These are phyloP conservation scores for Rousettus madagascariensis DNA, from an alignment of 2,797 vertebrate species.

Conservation along the genomic window DNA sequence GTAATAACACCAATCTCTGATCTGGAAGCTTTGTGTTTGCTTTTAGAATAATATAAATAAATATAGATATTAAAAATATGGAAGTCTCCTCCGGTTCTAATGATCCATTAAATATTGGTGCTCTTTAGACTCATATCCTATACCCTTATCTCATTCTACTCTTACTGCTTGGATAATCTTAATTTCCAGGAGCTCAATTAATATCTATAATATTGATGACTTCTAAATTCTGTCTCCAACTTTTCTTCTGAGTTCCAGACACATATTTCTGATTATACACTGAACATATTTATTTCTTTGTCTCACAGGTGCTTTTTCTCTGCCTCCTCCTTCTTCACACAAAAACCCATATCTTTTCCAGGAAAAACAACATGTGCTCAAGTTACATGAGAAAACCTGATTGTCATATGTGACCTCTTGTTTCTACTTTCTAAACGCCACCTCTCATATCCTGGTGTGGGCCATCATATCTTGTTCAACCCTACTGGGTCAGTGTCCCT, in stretches of 20 bases:
- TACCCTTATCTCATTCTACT: not conserved
- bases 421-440: not conserved
- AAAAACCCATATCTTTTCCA: not conserved
- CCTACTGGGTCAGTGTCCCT: too few species aligned
- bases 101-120: not conserved
- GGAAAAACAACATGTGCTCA: not conserved
- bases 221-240: not conserved
- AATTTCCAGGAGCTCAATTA: not conserved
- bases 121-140: not conserved
- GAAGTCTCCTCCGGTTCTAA: not conserved
- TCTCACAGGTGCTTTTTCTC: not conserved
- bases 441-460: too few species aligned
- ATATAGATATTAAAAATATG: not conserved
- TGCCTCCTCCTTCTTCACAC: not conserved
- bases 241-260: not conserved
- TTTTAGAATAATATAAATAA: not conserved
- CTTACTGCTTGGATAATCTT: not conserved
- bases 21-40: not conserved
- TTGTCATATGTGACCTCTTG: not conserved
- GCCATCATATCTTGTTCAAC: too few species aligned
- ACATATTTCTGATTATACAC: not conserved
- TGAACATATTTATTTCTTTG: not conserved
- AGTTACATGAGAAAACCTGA: not conserved
- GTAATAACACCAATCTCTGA: not conserved
- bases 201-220: not conserved